These are phyloP conservation scores for Drosophila truncata DNA, from an alignment of 1,140 invertebrate species.

Conservation along the genomic window DNA sequence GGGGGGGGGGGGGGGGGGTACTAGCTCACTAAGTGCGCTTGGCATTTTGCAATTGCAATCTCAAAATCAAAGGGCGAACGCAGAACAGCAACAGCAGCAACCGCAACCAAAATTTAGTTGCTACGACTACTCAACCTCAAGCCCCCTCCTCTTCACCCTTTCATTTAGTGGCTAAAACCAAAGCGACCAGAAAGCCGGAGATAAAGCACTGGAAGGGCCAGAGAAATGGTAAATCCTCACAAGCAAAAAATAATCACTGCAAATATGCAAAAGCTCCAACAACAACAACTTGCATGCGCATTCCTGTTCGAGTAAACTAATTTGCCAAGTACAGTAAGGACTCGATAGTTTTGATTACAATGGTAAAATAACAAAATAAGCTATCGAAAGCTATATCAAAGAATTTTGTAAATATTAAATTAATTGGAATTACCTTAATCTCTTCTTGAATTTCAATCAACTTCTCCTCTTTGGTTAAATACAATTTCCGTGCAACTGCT, in stretches of 20 bases:
- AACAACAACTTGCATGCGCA: conserved; percentile 5
- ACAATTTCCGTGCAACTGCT: neutral
- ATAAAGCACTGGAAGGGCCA: neutral
- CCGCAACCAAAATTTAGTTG: conserved; percentile 34
- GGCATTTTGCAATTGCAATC: conserved; percentile 38
- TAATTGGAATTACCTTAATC: too few species aligned
- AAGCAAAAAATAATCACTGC: conserved; percentile 13
- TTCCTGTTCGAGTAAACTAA: conserved; percentile 8
- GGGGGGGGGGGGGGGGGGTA: neutral
- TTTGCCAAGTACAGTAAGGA: conserved; percentile 4
- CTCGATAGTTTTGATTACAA: neutral
- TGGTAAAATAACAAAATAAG: neutral
- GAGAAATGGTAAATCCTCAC: conserved; percentile 6
- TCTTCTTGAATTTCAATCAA: neutral
- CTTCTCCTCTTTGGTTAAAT: neutral
- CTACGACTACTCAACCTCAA: conserved; percentile 11
- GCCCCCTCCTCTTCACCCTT: neutral
- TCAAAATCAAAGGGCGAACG: conserved; percentile 11
- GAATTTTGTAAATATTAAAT: too few species aligned
- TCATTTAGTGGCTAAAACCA: conserved; percentile 15
- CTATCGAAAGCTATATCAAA: too few species aligned
- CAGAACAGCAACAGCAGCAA: conserved; percentile 18
- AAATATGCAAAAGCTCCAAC: conserved; percentile 13
- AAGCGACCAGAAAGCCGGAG: conserved; percentile 20
- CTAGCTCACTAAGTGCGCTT: conserved; percentile 35